These are phyloP conservation scores for Drosophila virilis DNA, from an alignment of 1,140 invertebrate species.

Conservation along the genomic window DNA sequence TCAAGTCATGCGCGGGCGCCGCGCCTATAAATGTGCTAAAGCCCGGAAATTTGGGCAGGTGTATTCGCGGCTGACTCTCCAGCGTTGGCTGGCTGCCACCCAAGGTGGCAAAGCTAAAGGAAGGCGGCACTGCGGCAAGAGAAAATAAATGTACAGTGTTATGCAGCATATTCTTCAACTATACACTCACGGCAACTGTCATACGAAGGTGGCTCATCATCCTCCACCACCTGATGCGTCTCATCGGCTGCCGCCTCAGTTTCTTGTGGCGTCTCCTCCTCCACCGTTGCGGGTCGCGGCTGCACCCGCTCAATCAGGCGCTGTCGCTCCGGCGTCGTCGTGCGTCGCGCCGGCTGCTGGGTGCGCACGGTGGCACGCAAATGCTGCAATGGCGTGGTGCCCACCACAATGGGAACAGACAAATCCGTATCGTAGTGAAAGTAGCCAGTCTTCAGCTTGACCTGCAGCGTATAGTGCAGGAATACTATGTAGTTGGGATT, in stretches of 20 bases:
- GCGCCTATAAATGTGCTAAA: slow-evolving; percentile 66
- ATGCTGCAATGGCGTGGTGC: slow-evolving; percentile 67
- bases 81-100: slow-evolving; percentile 71
- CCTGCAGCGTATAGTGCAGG: slow-evolving; percentile 75
- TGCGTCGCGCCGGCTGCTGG: slow-evolving; percentile 52
- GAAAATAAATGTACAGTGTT: not conserved
- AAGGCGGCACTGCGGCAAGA: slow-evolving; percentile 68
- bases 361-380: slow-evolving; percentile 42
- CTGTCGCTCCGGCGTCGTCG: slow-evolving; percentile 60
- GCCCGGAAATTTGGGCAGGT: slow-evolving; percentile 74
- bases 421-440: slow-evolving; percentile 81
- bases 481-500: slow-evolving; percentile 82
- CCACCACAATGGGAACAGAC: slow-evolving; percentile 71
- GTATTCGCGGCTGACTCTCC: slow-evolving; percentile 62
- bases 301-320: slow-evolving; percentile 66
- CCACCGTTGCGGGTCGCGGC: slow-evolving; percentile 49
- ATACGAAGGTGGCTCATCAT: slow-evolving; percentile 77
- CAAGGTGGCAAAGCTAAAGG: slow-evolving; percentile 77
- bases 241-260: slow-evolving; percentile 35
- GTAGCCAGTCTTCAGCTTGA: slow-evolving; percentile 74
- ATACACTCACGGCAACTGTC: slow-evolving; percentile 75
- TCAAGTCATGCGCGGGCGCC: slow-evolving; percentile 57
- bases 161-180: not conserved
- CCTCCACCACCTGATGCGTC: slow-evolving; percentile 53
- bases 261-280: slow-evolving; percentile 53